Conservation (phyloP, 2,113 vertebrate genomes). For the Brevimyrus niger region DNA sequence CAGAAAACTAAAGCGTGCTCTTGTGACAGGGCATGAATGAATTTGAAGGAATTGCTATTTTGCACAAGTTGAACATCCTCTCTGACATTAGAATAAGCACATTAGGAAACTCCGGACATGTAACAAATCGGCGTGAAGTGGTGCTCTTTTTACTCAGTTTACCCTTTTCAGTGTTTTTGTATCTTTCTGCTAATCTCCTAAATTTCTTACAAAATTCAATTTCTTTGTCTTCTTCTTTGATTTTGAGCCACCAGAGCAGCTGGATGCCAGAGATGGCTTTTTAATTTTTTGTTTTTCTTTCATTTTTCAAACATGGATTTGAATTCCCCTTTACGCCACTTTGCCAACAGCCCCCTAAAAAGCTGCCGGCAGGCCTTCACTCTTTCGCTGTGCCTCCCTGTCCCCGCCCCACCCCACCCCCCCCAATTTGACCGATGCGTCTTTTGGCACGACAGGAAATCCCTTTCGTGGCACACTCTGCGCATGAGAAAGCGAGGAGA, state of each 20-base stretch:
- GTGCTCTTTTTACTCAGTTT: neutral
- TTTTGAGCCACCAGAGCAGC: neutral
- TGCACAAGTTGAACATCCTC: conserved; percentile 34
- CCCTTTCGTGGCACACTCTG: conserved; percentile 98
- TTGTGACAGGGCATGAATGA: neutral
- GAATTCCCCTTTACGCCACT: conserved; percentile 30
- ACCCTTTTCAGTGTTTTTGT: neutral
- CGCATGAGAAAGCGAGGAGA: conserved; percentile 94
- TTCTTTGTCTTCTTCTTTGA: neutral
- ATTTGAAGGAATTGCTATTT: conserved; percentile 17
- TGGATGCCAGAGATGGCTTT: neutral
- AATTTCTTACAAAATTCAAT: neutral
- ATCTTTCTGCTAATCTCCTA: neutral
- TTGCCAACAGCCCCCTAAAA: neutral
- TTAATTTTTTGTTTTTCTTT: conserved; percentile 7
- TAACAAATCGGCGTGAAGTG: neutral
- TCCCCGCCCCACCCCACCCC: neutral
- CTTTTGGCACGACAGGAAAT: conserved; percentile 98
- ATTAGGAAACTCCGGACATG: neutral
- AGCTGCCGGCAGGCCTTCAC: neutral
- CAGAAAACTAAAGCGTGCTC: neutral
- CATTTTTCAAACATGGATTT: conserved; percentile 36
- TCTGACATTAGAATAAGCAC: conserved; percentile 28
- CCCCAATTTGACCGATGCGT: conserved; percentile 47
- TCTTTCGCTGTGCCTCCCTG: conserved; percentile 1